A percentile compares a stretch with the other conserved stretches of the same genome.
phyloP scores from a whole-genome alignment of 2,888 invertebrate species.

The Trissolcus japonicus region DNA sequence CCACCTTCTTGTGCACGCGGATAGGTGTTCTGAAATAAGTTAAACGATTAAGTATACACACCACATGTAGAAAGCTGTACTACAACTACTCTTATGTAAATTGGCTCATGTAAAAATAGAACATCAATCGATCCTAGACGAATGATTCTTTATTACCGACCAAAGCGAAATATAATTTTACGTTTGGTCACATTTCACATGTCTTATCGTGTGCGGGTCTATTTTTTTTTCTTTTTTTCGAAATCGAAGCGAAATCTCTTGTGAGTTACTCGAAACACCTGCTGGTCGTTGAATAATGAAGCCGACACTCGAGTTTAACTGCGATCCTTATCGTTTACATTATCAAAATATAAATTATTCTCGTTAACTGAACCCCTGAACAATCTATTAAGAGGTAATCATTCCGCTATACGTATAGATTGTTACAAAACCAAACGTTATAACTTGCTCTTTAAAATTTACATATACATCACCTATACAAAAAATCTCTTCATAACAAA shows the following conservation, averaged over 20 bases:
- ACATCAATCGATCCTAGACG: slow-evolving; percentile 56
- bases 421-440: no score
- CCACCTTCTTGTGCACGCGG: slow-evolving; percentile 11
- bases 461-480: no score
- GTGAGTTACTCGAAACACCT: no score
- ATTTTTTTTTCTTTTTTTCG: no score
- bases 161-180: slow-evolving; percentile 21
- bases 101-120: slow-evolving; percentile 58
- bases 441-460: no score
- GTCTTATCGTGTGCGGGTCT: no score
- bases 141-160: slow-evolving; percentile 58
- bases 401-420: neutral
- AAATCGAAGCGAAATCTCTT: no score
- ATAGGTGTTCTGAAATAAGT: slow-evolving; percentile 31
- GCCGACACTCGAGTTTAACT: slow-evolving; percentile 2
- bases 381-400: slow-evolving; percentile 2
- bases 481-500: no score
- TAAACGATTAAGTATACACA: slow-evolving; percentile 36
- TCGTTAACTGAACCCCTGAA: neutral
- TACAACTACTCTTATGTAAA: slow-evolving; percentile 54
- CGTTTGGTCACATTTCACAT: no score
- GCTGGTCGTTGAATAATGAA: no score
- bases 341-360: slow-evolving; percentile 4
- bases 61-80: slow-evolving; percentile 38
- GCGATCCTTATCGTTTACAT: slow-evolving; percentile 10